Evolutionary conservation across 2,113 vertebrate genomes (phyloP), one percentile per base, ranked within the genome.

Genomic region (Cephalopholis sonnerati): DNA sequence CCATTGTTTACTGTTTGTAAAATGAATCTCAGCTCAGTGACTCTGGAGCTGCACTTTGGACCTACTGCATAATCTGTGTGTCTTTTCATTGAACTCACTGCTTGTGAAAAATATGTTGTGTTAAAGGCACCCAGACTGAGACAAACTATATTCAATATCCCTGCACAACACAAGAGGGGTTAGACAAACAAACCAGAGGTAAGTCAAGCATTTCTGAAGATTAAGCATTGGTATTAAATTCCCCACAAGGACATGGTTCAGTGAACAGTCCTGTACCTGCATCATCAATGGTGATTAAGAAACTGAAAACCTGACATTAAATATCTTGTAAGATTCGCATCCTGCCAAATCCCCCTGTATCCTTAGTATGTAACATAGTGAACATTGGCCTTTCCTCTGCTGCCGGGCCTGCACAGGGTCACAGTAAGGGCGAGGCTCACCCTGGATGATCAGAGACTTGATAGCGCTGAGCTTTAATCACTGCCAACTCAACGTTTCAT

Each of bases 31-130:
- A 66, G 24, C 64, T 74, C 51, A 76, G 54, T 2, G 2, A 53
- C 25, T 79, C 54, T 77, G 27, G 22, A 53, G 32, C 32, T 81
- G 79, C 25, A 79, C 83, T 84, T 89, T 82, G 58, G 48, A 82
- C 70, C 24, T 12, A 50, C 48, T 2, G 48, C 18, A 8, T 80
- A 36, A 32, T 24, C 15, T 51, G 55, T 41, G 32, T 20, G 85
- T 50, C 62, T 29, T 77, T 27, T 32, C 18, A 50, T 53, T 79
- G 55, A 81, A 79, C 66, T 11, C 48, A 9, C 22, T 10, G 44
- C 70, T 18, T 39, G 55, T 70, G 20, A 70, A 63, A 59, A 51
- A 44, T 41, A 36, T 46, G 20, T 18, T 50, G 59, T 36, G 32
- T 41, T 58, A 74, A 36, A 7, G 1, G 12, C 36, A 53, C 6